Evolutionary conservation across 2,888 invertebrate genomes (phyloP), one percentile per base, ranked within the genome.

Genomic region (Thereva nobilitata): DNA sequence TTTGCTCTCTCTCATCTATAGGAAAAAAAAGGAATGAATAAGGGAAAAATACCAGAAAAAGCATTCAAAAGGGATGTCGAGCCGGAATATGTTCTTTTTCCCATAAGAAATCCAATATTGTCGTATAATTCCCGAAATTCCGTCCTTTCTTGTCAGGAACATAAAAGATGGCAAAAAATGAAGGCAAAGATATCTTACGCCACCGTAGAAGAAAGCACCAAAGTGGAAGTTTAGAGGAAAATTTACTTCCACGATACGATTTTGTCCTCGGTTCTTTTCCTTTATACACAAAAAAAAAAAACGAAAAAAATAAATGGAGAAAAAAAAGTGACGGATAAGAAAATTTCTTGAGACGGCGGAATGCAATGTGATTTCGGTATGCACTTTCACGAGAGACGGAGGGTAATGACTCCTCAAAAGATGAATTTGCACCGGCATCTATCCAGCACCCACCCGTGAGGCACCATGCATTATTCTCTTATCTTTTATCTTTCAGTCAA

Each of bases 31-130:
- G 59, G 59, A 47, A 59, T 59, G 59, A 59, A 49, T 23, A 23
- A 23, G 47, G 49, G 45, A 59, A 59, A 59, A 64, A 64, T 67
- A 52, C 53, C 53, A 53, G 65, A 65, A 57, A 57, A 59, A 52
- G 61, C 66, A 38, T 61, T 54, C 54, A 54, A 64, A 65, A 68
- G 50, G 40, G 66, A 66, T 54, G 68, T 65, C 59, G 68, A 40
- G 52, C 45, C 53, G 54, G 61, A 68, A 66, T 66, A 68, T 68
- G 66, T 66, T 64, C 63, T 52, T 53, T 66, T 68, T 66, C 66
- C 66, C 66, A 68, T 67, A 64, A 67, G 68, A 64, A 66, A 68
- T 67, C 52, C 66, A 66, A 68, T 68, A 68, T 68, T 68, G 68
- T 66, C 68, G 63, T 56, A 64, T 68, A 68, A 66, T 67, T 68